phyloP scores from a whole-genome alignment of 2,888 invertebrate species.

The Fabriciana adippe region DNA sequence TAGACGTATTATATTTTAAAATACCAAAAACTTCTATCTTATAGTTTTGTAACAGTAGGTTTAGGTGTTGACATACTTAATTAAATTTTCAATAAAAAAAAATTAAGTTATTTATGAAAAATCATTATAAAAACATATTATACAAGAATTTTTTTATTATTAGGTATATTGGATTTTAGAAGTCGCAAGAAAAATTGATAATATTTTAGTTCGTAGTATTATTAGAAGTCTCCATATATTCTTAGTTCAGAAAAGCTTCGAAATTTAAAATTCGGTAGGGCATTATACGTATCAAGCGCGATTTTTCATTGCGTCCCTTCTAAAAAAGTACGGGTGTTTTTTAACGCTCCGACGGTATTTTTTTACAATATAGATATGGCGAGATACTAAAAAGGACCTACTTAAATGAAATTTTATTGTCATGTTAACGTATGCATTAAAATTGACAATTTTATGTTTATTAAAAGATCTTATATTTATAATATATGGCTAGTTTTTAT shows the following conservation, averaged over 20 bases:
- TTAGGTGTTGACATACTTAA: no score
- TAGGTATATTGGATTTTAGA: no score
- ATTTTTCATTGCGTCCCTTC: conserved; percentile 71
- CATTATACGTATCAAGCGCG: conserved; percentile 62
- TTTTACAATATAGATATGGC: conserved; percentile 13
- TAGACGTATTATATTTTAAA: no score
- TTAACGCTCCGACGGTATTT: conserved; percentile 5
- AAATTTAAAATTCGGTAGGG: conserved; percentile 75
- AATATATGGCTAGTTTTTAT: background rate
- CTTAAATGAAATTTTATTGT: conserved; percentile 15
- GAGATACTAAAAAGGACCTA: conserved; percentile 4
- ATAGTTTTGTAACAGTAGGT: no score
- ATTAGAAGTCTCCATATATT: conserved; percentile 35
- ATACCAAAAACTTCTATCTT: no score
- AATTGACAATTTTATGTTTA: conserved; percentile 2
- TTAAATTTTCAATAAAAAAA: no score
- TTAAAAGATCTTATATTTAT: no score
- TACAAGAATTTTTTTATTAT: no score
- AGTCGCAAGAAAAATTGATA: no score
- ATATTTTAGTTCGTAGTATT: no score
- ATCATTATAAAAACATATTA: no score
- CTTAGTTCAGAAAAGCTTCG: conserved; percentile 51
- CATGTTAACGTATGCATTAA: conserved; percentile 12
- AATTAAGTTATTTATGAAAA: no score
- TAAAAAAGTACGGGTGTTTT: conserved; percentile 50